Evolutionary conservation across 1,140 invertebrate genomes (phyloP).

Genomic region (Orchestia grillus): DNA sequence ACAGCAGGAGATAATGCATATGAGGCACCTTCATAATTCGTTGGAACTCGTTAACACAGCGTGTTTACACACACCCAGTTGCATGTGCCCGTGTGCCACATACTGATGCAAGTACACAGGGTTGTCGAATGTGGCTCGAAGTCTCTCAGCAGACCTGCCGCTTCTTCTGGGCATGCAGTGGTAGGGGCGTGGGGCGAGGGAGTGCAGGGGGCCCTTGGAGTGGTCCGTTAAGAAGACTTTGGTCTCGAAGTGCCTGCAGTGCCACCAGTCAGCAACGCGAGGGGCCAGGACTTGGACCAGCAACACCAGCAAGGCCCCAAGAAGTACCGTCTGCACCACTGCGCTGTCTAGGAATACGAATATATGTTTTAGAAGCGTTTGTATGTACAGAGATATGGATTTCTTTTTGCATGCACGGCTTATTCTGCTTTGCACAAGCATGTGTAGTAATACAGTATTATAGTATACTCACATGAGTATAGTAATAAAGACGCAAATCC

Average conservation of each 20-base stretch:
- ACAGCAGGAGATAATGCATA: no score
- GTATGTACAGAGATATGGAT: no score
- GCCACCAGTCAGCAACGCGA: neutral
- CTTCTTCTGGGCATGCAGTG: neutral
- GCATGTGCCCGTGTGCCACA: conserved; percentile 24
- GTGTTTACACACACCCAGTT: neutral
- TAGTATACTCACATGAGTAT: neutral
- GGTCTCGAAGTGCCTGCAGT: neutral
- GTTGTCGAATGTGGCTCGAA: neutral
- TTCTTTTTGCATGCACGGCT: neutral
- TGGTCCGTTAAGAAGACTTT: conserved; percentile 8
- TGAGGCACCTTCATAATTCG: no score
- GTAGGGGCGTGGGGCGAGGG: neutral
- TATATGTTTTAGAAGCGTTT: no score
- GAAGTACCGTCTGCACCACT: neutral
- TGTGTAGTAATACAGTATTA: neutral
- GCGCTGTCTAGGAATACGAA: neutral
- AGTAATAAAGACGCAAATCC: neutral
- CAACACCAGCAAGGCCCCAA: neutral
- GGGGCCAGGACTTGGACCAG: neutral
- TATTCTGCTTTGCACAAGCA: neutral
- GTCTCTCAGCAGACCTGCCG: neutral
- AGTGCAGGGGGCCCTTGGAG: neutral
- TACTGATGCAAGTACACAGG: conserved; percentile 29
- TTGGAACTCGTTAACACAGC: neutral